Base-by-base conservation (phyloP, 2,113 vertebrate genomes). In the Oreotrochilus melanogaster region DNA sequence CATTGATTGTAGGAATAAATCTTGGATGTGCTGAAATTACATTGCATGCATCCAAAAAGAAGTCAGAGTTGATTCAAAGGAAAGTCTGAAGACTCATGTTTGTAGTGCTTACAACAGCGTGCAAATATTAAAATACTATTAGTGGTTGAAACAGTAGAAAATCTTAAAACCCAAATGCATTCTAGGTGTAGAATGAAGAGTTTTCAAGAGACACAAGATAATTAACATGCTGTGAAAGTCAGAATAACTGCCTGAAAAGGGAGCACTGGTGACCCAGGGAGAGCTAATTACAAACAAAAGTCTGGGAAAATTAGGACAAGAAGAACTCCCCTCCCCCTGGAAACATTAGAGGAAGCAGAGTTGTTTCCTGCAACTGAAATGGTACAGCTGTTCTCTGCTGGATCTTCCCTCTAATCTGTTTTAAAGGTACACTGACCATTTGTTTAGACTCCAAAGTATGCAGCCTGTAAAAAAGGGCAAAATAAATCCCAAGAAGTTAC, bases 191-290 rank as follows among this genome's bases (percentile, higher is more conserved):
- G 78, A 88, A 83, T 11, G 22, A 93, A 86, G 88, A 83, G 7
- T 75, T 72, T 47, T 92, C 85, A 74, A 25, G 67, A 92, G 15
- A 84, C 56, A 70, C 39, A 21, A 83, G 28, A 42, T 86, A 86
- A 96, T 96, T 90, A 95, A 51, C 58, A 10, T 21, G 50, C 96
- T 18, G 50, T 96, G 74, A 86, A 84, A 83, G 31, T 93, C 91
- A 94, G 54, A 96, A 81, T 96, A 95, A 85, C 51, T 90, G 25
- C 76, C 43, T 91, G 9, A 35, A 78, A 78, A 88, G 45, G 71
- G 88, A 97, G 56, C 45, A 62, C 31, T 93, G 57, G 76, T 96
- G 83, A 86, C 60, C 74, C 71, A 80, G 62, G 48, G 87, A 96
- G 51, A 94, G 43, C 23, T 95, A 95, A 95, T 88, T 94, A 92